Evolutionary conservation across 2,797 vertebrate species (phyloP).

Genomic region (Hypotaenidia okinawae): DNA sequence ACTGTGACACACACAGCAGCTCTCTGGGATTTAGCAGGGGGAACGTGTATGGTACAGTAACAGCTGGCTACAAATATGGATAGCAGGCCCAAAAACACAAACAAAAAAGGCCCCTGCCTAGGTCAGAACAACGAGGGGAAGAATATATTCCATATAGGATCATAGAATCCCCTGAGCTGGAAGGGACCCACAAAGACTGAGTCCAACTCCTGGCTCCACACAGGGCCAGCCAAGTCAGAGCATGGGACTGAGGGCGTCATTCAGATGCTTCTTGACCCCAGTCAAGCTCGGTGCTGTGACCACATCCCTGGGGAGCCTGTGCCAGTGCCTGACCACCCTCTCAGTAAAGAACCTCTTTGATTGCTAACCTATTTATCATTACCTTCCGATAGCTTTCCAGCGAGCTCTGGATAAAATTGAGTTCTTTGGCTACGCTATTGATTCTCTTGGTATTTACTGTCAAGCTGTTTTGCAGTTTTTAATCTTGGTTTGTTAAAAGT

Average conservation of each 20-base stretch:
- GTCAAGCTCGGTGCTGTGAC: too few relatives aligned
- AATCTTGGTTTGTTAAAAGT: not conserved
- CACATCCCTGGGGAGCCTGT: too few relatives aligned
- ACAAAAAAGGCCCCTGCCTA: not conserved
- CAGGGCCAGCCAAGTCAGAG: too few relatives aligned
- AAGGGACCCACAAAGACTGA: too few relatives aligned
- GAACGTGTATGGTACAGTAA: not conserved
- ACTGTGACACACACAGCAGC: not conserved
- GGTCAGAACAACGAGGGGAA: not conserved
- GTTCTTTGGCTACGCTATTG: not conserved
- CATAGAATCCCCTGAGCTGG: too few relatives aligned
- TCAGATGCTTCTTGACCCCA: too few relatives aligned
- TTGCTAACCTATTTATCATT: too few relatives aligned
- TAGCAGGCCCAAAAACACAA: not conserved
- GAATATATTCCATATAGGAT: not conserved
- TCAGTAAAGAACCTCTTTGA: too few relatives aligned
- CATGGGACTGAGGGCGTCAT: too few relatives aligned
- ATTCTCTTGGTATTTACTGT: not conserved
- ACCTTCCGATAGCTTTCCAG: too few relatives aligned
- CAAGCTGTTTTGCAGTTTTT: not conserved
- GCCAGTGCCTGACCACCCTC: too few relatives aligned
- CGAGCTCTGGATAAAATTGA: not conserved
- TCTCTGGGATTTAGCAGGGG: not conserved
- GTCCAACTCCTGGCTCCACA: too few relatives aligned
- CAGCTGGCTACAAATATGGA: not conserved